Evolutionary conservation across 2,797 vertebrate species (phyloP).

Genomic region (Orientallactaga sibirica): DNA sequence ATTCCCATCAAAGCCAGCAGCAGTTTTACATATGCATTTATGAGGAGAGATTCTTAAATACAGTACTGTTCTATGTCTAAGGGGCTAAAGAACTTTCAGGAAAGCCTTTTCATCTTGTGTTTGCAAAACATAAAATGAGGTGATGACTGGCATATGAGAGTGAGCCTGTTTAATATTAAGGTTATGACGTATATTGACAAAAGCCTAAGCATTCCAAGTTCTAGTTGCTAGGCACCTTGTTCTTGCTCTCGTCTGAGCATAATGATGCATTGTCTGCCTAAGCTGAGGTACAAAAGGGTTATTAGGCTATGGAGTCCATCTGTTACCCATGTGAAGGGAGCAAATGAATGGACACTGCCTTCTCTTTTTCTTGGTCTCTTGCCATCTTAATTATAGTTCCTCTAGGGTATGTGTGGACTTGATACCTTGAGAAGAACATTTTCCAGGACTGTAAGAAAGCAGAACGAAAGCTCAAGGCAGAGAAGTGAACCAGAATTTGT

Average conservation of each 20-base stretch:
- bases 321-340: conserved; percentile 62
- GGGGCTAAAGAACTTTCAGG: conserved; percentile 64
- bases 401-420: background rate
- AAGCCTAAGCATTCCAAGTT: conserved; percentile 55
- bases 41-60: conserved; percentile 70
- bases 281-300: conserved; percentile 61
- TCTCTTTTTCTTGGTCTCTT: conserved; percentile 70
- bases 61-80: conserved; percentile 70
- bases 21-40: conserved; percentile 62
- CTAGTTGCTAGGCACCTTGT: conserved; percentile 64
- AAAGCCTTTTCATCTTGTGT: conserved; percentile 71
- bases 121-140: conserved; percentile 75
- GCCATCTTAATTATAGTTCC: conserved; percentile 48
- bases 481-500: conserved; percentile 30
- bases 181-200: conserved; percentile 66
- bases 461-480: background rate
- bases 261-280: conserved; percentile 53
- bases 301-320: conserved; percentile 63
- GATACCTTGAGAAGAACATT: background rate
- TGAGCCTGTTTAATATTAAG: conserved; percentile 76
- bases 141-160: conserved; percentile 71
- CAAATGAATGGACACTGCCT: conserved; percentile 41
- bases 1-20: conserved; percentile 46
- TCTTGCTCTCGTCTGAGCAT: conserved; percentile 42
- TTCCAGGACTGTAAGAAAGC: background rate